A percentile compares a stretch with the other conserved stretches of the same genome.
phyloP scores from a whole-genome alignment of 1,140 invertebrate genomes.

The Ganaspis sp. region DNA sequence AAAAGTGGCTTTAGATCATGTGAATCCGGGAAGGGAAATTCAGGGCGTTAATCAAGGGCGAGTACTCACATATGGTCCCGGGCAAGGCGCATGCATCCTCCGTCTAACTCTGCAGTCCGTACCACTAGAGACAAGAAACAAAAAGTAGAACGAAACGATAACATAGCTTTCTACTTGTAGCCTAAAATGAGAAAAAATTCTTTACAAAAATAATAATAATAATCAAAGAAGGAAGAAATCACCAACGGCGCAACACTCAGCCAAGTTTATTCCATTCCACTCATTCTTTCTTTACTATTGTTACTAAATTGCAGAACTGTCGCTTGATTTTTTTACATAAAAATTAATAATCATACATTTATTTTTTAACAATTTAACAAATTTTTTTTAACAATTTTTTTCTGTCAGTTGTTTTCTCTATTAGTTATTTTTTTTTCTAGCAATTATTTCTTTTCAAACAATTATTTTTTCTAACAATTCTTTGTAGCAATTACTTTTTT shows the following conservation, averaged over 20 bases:
- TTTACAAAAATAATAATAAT: conserved; percentile 39
- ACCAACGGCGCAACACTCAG: conserved; percentile 60
- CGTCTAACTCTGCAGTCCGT: conserved; percentile 77
- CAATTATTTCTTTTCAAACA: too few relatives aligned
- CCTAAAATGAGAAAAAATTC: conserved; percentile 51
- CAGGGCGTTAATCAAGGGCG: conserved; percentile 63
- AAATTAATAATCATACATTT: too few relatives aligned
- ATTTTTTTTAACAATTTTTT: too few relatives aligned
- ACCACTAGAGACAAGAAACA: conserved; percentile 76
- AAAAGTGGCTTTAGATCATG: background rate
- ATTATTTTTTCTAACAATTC: too few relatives aligned
- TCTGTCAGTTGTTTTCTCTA: too few relatives aligned
- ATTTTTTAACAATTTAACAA: background rate
- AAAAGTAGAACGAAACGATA: conserved; percentile 72
- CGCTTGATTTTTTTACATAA: conserved; percentile 58
- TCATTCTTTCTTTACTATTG: background rate
- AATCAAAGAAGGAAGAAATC: conserved; percentile 37
- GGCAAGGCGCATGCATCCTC: conserved; percentile 77
- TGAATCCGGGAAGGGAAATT: background rate
- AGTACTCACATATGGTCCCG: conserved; percentile 76
- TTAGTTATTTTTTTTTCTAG: too few relatives aligned
- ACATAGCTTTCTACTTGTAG: conserved; percentile 55
- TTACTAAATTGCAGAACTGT: background rate
- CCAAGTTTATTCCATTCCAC: conserved; percentile 50
- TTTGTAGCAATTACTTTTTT: too few relatives aligned